Conservation (phyloP, 2,797 vertebrate genomes). For the Oryzias sinensis region DNA sequence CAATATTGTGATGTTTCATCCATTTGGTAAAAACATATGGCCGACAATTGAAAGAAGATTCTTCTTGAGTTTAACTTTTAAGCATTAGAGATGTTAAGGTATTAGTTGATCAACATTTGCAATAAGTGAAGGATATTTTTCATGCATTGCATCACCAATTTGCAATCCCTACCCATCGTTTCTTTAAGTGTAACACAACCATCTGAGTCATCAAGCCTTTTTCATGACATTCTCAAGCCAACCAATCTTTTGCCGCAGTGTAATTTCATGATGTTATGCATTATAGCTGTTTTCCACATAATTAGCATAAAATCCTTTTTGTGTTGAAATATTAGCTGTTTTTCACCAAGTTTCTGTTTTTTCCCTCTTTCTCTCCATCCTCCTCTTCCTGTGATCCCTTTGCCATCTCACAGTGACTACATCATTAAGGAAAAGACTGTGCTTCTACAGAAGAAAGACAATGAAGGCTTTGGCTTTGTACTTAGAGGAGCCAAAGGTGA, state of each 20-base stretch:
- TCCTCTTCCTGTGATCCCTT: constrained; percentile 20
- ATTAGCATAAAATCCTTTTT: constrained; percentile 3
- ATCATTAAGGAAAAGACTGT: constrained; percentile 97
- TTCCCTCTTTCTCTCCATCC: constrained; percentile 20
- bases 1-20: no score
- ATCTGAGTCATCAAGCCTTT: constrained; percentile 40
- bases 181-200: constrained; percentile 44
- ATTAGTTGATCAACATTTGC: no score
- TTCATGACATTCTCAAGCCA: constrained; percentile 52
- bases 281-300: constrained; percentile 49
- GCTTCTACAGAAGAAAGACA: constrained; percentile 95
- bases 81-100: no score
- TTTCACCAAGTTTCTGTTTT: constrained; percentile 20
- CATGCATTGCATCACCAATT: constrained; percentile 36
- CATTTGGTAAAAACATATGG: no score
- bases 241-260: constrained; percentile 61
- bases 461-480: constrained; percentile 94
- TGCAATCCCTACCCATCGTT: constrained; percentile 44
- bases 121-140: no score
- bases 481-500: constrained; percentile 95
- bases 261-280: constrained; percentile 63
- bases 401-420: constrained; percentile 84
- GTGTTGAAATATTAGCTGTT: constrained; percentile 34
- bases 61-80: no score
- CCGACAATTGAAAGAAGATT: no score